Evolutionary conservation across 2,888 invertebrate genomes (phyloP).

Genomic region (Rotaria socialis): DNA sequence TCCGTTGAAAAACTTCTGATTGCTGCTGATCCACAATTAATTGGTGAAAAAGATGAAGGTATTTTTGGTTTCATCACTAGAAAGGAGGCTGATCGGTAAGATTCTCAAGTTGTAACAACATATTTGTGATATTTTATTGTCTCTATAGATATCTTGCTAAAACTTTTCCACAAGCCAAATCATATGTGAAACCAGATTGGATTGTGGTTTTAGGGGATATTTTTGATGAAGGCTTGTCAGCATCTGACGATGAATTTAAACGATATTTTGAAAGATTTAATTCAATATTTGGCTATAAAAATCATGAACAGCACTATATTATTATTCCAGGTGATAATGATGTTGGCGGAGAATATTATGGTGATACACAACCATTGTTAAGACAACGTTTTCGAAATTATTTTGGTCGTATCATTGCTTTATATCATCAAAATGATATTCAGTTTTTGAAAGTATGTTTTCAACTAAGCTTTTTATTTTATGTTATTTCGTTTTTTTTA

Average conservation of each 20-base stretch:
- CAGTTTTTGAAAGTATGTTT: slow-evolving; percentile 58
- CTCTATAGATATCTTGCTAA: slow-evolving; percentile 70
- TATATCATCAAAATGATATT: slow-evolving; percentile 58
- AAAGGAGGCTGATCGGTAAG: slow-evolving; percentile 81
- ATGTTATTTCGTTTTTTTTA: neutral
- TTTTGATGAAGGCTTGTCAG: slow-evolving; percentile 71
- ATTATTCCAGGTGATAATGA: slow-evolving; percentile 94
- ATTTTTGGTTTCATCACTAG: slow-evolving; percentile 69
- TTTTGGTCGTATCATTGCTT: slow-evolving; percentile 69
- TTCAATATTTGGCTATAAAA: slow-evolving; percentile 64
- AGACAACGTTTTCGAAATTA: slow-evolving; percentile 69
- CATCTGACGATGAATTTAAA: slow-evolving; percentile 48
- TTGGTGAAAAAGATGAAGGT: slow-evolving; percentile 74
- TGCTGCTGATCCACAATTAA: slow-evolving; percentile 81
- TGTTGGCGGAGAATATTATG: slow-evolving; percentile 78
- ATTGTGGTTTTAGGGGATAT: slow-evolving; percentile 86
- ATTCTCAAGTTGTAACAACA: too few relatives aligned
- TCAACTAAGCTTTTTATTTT: slow-evolving; percentile 46
- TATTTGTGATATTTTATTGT: neutral
- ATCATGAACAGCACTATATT: slow-evolving; percentile 56
- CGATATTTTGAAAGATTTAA: neutral
- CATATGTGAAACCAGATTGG: slow-evolving; percentile 73
- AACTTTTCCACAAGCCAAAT: slow-evolving; percentile 72
- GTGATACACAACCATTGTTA: slow-evolving; percentile 49
- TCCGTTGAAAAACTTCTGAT: slow-evolving; percentile 48